Evolutionary conservation across 2,113 vertebrate genomes (phyloP).

Genomic region (Muscicapa adusta): DNA sequence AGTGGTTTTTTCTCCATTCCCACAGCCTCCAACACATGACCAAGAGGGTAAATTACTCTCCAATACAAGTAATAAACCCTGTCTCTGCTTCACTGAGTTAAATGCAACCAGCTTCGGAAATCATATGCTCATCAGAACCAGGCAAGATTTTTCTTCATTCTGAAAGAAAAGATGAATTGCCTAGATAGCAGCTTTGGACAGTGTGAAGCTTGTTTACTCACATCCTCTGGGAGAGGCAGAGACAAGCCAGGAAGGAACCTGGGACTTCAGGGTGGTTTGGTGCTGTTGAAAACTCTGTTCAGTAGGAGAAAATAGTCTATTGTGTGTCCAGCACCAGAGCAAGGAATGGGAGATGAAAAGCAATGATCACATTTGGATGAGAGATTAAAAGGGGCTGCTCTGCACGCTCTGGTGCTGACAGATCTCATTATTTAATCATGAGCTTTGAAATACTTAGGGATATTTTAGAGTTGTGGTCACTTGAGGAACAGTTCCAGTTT

Average conservation of each 20-base stretch:
- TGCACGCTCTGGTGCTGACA: accelerated
- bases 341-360: not conserved
- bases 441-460: not conserved
- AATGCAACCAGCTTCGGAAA: not conserved
- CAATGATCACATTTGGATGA: not conserved
- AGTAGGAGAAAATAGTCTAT: not conserved
- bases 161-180: not conserved
- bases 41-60: not conserved
- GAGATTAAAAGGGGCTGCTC: not conserved
- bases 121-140: not conserved
- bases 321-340: not conserved
- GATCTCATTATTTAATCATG: not conserved
- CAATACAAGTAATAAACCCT: not conserved
- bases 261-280: not conserved
- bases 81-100: not conserved
- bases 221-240: not conserved
- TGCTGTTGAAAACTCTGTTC: not conserved
- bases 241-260: accelerated
- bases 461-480: not conserved
- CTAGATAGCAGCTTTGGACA: not conserved
- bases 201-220: accelerated
- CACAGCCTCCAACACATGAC: not conserved
- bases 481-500: not conserved
- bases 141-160: not conserved
- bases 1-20: not conserved